These are phyloP conservation scores for Zaprionus vittiger DNA, from an alignment of 1,140 invertebrate species.

Conservation along the genomic window DNA sequence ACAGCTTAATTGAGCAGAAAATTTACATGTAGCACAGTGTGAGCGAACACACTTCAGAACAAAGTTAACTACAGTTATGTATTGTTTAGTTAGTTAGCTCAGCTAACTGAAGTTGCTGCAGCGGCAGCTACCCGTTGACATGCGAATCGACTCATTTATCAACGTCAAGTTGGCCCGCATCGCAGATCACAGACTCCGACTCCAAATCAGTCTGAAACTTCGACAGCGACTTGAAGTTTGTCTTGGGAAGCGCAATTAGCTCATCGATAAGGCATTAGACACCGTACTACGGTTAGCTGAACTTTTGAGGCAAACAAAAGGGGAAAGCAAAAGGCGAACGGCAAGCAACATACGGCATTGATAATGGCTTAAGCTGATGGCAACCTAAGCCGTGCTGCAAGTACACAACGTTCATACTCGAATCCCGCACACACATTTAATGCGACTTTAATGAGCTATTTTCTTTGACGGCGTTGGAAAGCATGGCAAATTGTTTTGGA, in stretches of 20 bases:
- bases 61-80: conserved; percentile 33
- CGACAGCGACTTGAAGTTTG: conserved; percentile 5
- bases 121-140: conserved; percentile 1
- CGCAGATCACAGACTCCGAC: neutral
- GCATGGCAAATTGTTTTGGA: conserved; percentile 32
- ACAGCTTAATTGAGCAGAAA: conserved; percentile 78
- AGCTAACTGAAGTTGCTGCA: conserved; percentile 16
- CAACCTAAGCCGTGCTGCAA: conserved; percentile 41
- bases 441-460: conserved; percentile 58
- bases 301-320: conserved; percentile 11
- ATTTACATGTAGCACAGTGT: conserved; percentile 30
- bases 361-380: conserved; percentile 20
- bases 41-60: conserved; percentile 9
- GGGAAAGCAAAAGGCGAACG: conserved; percentile 35
- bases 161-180: conserved; percentile 61
- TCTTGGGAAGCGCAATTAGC: conserved; percentile 38
- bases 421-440: conserved; percentile 32
- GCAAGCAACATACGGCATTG: neutral
- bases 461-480: conserved; percentile 29
- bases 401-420: conserved; percentile 1
- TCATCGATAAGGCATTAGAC: conserved; percentile 30
- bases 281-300: conserved; percentile 7
- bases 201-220: neutral
- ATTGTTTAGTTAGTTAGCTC: conserved; percentile 43
- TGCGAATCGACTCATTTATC: conserved; percentile 57